Percentiles rank a stretch among this genome's conserved stretches.
These are phyloP conservation scores for Blastobasis lacticolella DNA, from an alignment of 2,888 invertebrate genomes.

Conservation along the genomic window DNA sequence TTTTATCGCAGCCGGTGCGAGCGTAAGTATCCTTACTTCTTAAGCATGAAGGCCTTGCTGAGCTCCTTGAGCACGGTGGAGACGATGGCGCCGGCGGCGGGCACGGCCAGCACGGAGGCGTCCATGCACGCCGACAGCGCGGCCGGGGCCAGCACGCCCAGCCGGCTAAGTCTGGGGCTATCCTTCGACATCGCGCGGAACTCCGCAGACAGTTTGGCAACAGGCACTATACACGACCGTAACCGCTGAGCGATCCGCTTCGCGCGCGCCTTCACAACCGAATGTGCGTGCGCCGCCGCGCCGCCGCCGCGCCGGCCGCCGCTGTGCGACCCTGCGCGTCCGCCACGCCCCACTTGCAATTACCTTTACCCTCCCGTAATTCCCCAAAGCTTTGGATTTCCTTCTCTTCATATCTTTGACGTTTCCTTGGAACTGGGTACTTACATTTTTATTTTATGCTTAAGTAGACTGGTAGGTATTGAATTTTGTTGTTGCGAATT, in stretches of 20 bases:
- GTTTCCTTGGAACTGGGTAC: no score
- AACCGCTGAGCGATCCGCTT: slow-evolving; percentile 64
- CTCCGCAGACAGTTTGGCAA: slow-evolving; percentile 16
- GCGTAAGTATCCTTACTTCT: slow-evolving; percentile 45
- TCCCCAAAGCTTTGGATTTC: no score
- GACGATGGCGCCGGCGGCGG: slow-evolving; percentile 63
- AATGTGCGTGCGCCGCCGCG: slow-evolving; percentile 33
- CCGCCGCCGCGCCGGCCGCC: slow-evolving; percentile 4
- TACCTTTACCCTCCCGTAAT: no score
- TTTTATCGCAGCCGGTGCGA: no score
- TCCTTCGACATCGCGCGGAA: slow-evolving; percentile 51
- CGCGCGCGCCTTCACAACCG: slow-evolving; percentile 47
- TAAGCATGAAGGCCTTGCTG: slow-evolving; percentile 67
- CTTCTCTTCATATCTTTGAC: no score
- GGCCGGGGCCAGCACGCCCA: slow-evolving; percentile 62
- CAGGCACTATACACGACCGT: slow-evolving; percentile 42
- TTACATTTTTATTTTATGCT: no score
- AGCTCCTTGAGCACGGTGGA: slow-evolving; percentile 65
- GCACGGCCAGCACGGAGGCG: slow-evolving; percentile 63
- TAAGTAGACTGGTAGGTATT: no score
- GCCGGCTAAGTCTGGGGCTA: slow-evolving; percentile 44
- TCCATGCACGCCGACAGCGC: slow-evolving; percentile 64
- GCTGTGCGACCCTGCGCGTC: no score
- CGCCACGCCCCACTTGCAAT: no score
- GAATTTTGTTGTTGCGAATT: no score